phyloP scores from a whole-genome alignment of 2,797 vertebrate species.

The Vipera ursinii region DNA sequence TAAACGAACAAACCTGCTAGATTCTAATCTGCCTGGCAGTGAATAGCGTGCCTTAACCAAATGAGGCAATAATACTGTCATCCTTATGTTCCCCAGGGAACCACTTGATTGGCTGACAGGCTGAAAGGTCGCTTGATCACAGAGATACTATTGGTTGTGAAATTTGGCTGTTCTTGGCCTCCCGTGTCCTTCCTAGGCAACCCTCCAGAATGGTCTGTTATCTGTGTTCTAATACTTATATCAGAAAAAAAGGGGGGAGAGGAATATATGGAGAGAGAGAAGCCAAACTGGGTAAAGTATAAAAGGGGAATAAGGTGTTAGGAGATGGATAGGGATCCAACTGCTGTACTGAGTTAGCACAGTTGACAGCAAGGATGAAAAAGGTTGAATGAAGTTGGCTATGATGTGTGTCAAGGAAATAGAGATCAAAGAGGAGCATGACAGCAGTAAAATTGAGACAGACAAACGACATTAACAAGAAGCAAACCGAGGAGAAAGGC shows the following conservation, averaged over 20 bases:
- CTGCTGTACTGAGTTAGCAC: constrained; percentile 13
- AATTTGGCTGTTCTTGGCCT: constrained; percentile 6
- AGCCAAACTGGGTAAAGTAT: not conserved
- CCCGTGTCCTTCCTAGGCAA: constrained; percentile 31
- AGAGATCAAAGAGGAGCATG: constrained; percentile 25
- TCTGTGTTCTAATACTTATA: constrained; percentile 22
- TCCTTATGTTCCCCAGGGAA: not conserved
- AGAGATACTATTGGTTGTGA: constrained; percentile 1
- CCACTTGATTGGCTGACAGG: constrained; percentile 1
- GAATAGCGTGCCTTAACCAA: not conserved
- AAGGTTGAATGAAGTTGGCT: not conserved
- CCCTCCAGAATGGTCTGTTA: constrained; percentile 18
- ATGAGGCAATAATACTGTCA: constrained; percentile 13
- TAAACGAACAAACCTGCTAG: not conserved
- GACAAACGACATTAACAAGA: constrained; percentile 27
- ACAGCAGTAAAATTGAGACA: constrained; percentile 33
- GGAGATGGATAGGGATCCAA: not conserved
- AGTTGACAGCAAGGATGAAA: constrained; percentile 14
- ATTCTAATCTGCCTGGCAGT: not conserved
- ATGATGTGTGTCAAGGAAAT: constrained; percentile 17
- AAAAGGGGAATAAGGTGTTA: not conserved
- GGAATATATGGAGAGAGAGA: not conserved
- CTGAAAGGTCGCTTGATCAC: constrained; percentile 9
- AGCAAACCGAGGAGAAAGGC: constrained; percentile 1
- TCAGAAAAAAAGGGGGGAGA: not conserved